phyloP scores from a whole-genome alignment of 2,113 vertebrate genomes.

The Tamias sibiricus region DNA sequence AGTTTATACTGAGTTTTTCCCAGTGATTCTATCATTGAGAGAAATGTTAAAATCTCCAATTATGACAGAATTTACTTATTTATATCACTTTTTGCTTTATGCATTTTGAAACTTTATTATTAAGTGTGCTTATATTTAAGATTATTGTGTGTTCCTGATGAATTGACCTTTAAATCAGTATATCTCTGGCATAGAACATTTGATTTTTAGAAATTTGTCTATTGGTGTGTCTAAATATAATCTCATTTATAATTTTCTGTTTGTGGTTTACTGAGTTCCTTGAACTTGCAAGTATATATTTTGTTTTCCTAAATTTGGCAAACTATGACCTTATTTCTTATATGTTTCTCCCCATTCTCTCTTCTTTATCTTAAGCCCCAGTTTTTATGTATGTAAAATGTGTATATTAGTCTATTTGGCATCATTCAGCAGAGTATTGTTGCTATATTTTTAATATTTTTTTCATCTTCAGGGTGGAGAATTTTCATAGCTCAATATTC shows the following conservation, averaged over 20 bases:
- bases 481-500: too few relatives aligned
- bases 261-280: background rate
- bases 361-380: background rate
- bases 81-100: background rate
- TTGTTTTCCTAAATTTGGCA: background rate
- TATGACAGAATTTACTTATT: background rate
- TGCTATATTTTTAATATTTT: background rate
- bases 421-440: too few relatives aligned
- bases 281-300: background rate
- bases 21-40: background rate
- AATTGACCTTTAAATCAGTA: background rate
- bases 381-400: background rate
- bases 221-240: background rate
- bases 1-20: background rate
- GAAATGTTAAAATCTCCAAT: background rate
- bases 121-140: background rate
- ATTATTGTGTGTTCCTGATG: background rate
- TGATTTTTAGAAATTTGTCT: background rate
- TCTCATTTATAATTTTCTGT: background rate
- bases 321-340: background rate
- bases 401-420: too few relatives aligned
- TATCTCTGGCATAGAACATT: background rate
- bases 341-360: background rate
- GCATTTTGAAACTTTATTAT: background rate
- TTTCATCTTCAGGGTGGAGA: background rate